Base-by-base conservation (phyloP, 2,797 vertebrate genomes). In the Molossus alvarezi region DNA sequence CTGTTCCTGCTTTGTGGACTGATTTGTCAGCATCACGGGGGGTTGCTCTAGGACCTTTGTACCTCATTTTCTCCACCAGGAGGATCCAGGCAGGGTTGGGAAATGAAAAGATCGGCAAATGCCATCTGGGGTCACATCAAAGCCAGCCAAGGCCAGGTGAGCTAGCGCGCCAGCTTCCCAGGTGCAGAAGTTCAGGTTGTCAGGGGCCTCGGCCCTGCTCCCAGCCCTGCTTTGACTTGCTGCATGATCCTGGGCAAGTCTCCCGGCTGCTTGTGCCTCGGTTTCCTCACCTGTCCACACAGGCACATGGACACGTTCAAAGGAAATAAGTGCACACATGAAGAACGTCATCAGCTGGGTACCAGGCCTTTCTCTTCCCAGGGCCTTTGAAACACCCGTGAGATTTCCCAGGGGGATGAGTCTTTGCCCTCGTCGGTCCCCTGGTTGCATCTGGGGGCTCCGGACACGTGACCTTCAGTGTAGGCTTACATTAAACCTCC, bases 81-180 rank as follows among this genome's bases (percentile, higher is more conserved):
- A 86, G 85, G 75, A 77, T 80, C 64, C 55, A 57, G 85, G 53
- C 45, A 72, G 87, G 86, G 90, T 64, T 91, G 55, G 64, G 96
- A 64, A 88, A 80, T 96, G 75, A 95, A 80, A 92, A 69, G 60
- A 51, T 87, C 64, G 5, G 60, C 23, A 41, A 29, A 80, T 82
- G 67, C 62, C 33, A 1, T 75, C 94, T 64, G 64, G 62, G 90
- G 95, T 91, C 86, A 33, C 88, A 60, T 96, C 60, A 93, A 80
- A 89, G 75, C 41, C 60, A 67, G 71, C 53, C 18, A 15, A 4
- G 21, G 55, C 77, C 53, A n/a, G 86, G 62, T 17, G 45, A 75
- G 62, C 67, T 15, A 1, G 53, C 18, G 9, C 45, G 8, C 27
- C 65, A 3, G 90, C 79, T 60, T 57, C 67, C 15, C 41, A 10